Evolutionary conservation across 2,797 vertebrate genomes (phyloP).

Genomic region (Urophycis tenuis): DNA sequence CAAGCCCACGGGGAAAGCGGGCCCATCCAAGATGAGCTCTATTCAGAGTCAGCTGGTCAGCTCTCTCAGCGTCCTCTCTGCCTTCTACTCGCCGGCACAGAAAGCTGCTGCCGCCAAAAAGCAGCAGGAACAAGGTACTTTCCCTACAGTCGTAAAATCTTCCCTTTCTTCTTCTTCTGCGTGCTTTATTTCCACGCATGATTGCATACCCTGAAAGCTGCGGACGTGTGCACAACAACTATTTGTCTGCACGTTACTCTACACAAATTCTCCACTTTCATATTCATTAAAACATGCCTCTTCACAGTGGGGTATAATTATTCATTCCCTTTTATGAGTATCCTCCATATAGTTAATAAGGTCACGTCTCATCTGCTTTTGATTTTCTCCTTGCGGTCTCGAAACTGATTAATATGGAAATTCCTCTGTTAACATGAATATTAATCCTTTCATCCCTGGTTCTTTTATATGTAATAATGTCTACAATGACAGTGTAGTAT

Average conservation of each 20-base stretch:
- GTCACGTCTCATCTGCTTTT: slow-evolving; percentile 15
- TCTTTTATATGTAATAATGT: slow-evolving; percentile 1
- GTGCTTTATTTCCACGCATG: neutral
- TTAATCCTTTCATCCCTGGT: neutral
- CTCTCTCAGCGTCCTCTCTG: slow-evolving; percentile 90
- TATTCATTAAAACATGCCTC: slow-evolving; percentile 11
- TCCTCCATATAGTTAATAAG: neutral
- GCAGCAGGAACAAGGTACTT: slow-evolving; percentile 73
- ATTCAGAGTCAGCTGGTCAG: slow-evolving; percentile 95
- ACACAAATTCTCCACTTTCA: slow-evolving; percentile 1
- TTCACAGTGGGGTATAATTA: slow-evolving; percentile 12
- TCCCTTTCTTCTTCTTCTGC: neutral
- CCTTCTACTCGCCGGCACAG: slow-evolving; percentile 83
- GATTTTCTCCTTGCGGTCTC: slow-evolving; percentile 17
- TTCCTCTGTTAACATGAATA: slow-evolving; percentile 5
- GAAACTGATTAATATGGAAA: slow-evolving; percentile 18
- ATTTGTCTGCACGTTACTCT: neutral
- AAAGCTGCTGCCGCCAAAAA: slow-evolving; percentile 67
- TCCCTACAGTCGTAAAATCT: neutral
- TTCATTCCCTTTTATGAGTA: neutral
- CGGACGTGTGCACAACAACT: neutral
- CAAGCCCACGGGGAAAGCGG: slow-evolving; percentile 65
- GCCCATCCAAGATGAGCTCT: slow-evolving; percentile 90
- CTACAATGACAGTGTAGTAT: neutral
- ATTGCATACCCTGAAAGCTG: neutral